Conservation (phyloP, 1,140 invertebrate genomes). For the Mylabris phalerata region DNA sequence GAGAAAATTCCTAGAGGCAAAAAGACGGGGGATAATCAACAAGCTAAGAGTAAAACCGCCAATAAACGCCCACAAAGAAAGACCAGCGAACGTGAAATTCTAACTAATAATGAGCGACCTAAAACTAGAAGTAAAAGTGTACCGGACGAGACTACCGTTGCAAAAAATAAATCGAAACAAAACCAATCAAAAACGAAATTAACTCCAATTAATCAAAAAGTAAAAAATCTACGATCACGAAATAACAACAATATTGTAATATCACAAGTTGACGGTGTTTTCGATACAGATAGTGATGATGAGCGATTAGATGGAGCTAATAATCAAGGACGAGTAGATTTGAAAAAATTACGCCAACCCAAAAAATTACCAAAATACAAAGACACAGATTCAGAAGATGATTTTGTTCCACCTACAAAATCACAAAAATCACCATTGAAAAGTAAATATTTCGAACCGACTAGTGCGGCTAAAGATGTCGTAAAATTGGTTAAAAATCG, state of each 20-base stretch:
- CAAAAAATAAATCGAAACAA: too few relatives aligned
- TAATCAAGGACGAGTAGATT: too few relatives aligned
- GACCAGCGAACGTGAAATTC: too few relatives aligned
- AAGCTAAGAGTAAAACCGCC: too few relatives aligned
- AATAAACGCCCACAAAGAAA: too few relatives aligned
- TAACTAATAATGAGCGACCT: too few relatives aligned
- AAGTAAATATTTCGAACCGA: conserved; percentile 11
- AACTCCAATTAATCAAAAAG: conserved; percentile 19
- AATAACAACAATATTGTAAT: conserved; percentile 28
- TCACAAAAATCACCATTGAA: conserved; percentile 6
- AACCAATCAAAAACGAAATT: too few relatives aligned
- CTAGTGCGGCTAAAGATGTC: conserved; percentile 31
- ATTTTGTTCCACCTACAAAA: conserved; percentile 12
- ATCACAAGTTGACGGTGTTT: conserved; percentile 50
- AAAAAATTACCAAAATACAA: too few relatives aligned
- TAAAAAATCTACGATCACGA: conserved; percentile 1
- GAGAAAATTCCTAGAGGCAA: too few relatives aligned
- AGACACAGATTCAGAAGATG: conserved; percentile 20
- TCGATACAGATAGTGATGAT: conserved; percentile 37
- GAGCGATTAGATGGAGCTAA: conserved; percentile 24
- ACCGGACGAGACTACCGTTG: too few relatives aligned
- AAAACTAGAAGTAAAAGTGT: too few relatives aligned
- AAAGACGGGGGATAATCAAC: too few relatives aligned
- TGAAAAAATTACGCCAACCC: not conserved
- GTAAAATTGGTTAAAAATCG: conserved; percentile 44